Evolutionary conservation across 2,113 vertebrate genomes (phyloP).

Genomic region (Dasyprocta punctata): DNA sequence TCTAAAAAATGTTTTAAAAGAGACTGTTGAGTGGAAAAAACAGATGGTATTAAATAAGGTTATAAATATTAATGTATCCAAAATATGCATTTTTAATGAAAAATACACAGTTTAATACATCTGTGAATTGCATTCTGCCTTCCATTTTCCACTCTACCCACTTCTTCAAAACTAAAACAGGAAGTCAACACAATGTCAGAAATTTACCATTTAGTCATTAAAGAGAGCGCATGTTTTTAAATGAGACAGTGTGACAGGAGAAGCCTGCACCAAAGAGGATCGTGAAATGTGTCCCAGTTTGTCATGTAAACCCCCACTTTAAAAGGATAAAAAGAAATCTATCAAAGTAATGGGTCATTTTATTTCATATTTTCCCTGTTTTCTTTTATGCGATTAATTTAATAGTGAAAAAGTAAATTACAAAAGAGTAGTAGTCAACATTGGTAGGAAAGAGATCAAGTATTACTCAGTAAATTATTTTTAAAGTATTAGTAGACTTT

Average conservation of each 20-base stretch:
- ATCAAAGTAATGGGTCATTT: neutral
- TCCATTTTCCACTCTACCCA: neutral
- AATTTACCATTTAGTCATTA: slow-evolving; percentile 11
- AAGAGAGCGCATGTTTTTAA: neutral
- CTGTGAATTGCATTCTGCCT: slow-evolving; percentile 58
- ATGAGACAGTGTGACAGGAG: neutral
- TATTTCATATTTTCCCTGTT: neutral
- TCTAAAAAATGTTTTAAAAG: neutral
- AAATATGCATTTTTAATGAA: slow-evolving; percentile 41
- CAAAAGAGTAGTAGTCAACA: neutral
- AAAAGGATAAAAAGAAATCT: neutral
- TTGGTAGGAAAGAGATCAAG: slow-evolving; percentile 16
- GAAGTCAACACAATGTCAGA: slow-evolving; percentile 60
- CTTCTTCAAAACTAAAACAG: neutral
- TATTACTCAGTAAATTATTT: neutral
- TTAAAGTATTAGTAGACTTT: neutral
- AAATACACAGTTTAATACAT: slow-evolving; percentile 8
- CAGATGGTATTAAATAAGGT: slow-evolving; percentile 74
- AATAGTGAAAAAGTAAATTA: slow-evolving; percentile 9
- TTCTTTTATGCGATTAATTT: neutral
- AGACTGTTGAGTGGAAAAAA: slow-evolving; percentile 42
- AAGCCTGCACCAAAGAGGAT: neutral
- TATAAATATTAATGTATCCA: slow-evolving; percentile 70
- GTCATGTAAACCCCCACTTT: neutral
- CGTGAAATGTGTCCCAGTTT: neutral